A percentile compares a stretch with the other conserved stretches of the same genome.
These are phyloP conservation scores for Aphelocoma coerulescens DNA, from an alignment of 2,113 vertebrate species.

Conservation along the genomic window DNA sequence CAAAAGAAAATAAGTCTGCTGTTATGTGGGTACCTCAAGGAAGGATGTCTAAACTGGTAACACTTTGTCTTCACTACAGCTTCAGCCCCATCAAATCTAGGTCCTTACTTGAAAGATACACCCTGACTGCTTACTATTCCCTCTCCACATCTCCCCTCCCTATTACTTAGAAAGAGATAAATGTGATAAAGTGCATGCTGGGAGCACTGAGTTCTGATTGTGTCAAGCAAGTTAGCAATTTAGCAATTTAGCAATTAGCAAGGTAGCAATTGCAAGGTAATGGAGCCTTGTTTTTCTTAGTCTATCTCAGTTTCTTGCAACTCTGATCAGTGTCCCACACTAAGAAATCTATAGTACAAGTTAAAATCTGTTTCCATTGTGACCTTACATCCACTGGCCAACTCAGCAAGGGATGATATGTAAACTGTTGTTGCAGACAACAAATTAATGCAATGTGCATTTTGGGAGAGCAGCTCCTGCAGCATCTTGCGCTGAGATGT, in stretches of 20 bases:
- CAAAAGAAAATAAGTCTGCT: not conserved
- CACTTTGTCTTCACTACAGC: not conserved
- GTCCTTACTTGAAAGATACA: not conserved
- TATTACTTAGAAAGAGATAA: not conserved
- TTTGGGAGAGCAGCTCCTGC: not conserved
- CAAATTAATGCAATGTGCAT: not conserved
- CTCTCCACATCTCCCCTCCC: not conserved
- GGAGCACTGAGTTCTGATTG: not conserved
- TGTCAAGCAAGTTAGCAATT: not conserved
- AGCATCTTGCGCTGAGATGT: not conserved
- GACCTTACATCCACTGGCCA: not conserved
- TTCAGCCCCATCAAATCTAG: not conserved
- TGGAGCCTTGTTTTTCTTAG: not conserved
- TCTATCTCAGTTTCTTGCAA: not conserved
- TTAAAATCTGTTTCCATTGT: not conserved
- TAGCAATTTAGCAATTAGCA: not conserved
- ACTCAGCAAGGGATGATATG: not conserved
- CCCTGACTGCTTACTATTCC: not conserved
- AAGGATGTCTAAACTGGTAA: not conserved
- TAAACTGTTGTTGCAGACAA: not conserved
- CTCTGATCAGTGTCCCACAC: not conserved
- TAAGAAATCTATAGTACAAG: not conserved
- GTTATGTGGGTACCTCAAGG: not conserved
- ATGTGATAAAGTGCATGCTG: not conserved
- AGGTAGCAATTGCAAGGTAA: not conserved